Percentiles rank a stretch among this genome's conserved stretches.
phyloP scores from a whole-genome alignment of 2,797 vertebrate species.

The Phrynocephalus guinanensis region DNA sequence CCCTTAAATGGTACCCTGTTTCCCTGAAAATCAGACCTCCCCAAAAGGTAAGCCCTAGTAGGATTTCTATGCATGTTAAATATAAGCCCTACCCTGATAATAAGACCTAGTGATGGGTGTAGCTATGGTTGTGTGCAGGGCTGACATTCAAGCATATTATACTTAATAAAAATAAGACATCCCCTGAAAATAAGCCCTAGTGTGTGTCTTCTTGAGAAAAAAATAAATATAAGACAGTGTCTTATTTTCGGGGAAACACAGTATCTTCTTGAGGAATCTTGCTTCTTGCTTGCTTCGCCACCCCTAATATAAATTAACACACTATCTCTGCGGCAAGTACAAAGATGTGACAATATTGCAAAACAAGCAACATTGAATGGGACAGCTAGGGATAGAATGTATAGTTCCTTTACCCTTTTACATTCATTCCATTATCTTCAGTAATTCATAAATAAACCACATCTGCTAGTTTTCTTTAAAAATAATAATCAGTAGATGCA shows the following conservation, averaged over 20 bases:
- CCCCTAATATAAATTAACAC: constrained; percentile 6
- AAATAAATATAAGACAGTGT: too few species aligned
- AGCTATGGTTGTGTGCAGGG: too few species aligned
- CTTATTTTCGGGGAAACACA: too few species aligned
- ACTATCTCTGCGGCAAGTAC: constrained; percentile 24
- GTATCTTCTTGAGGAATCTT: neutral
- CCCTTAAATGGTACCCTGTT: neutral
- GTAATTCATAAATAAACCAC: constrained; percentile 13
- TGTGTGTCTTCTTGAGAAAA: too few species aligned
- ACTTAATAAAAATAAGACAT: too few species aligned
- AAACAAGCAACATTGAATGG: neutral
- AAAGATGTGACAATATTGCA: fast-evolving
- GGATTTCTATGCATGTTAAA: too few species aligned
- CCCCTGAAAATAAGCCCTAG: too few species aligned
- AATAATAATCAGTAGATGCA: neutral
- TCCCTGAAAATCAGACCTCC: too few species aligned
- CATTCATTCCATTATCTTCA: neutral
- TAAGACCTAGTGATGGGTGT: too few species aligned
- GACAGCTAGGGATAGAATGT: neutral
- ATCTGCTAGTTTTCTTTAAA: neutral
- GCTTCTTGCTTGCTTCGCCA: neutral
- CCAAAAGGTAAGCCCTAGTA: too few species aligned
- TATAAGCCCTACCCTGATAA: too few species aligned
- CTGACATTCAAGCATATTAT: too few species aligned
- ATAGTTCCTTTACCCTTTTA: neutral